Percentiles rank a stretch among this genome's conserved stretches.
Conservation (phyloP, 2,888 invertebrate species). For the Timema podura region DNA sequence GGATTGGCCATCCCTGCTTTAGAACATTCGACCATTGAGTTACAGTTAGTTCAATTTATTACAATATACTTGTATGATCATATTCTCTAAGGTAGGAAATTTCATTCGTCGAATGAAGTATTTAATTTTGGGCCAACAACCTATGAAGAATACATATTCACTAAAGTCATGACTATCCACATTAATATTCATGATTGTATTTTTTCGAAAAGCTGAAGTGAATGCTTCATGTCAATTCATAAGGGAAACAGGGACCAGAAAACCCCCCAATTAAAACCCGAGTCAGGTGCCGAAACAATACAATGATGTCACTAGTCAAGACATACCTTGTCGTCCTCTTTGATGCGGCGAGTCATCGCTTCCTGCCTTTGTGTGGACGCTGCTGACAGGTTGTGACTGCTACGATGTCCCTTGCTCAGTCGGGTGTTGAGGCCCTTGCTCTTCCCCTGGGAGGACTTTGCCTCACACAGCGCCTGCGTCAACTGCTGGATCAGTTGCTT, state of each 20-base stretch:
- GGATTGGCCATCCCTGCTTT: too few species aligned
- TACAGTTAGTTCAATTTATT: too few species aligned
- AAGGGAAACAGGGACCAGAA: neutral
- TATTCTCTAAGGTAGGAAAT: too few species aligned
- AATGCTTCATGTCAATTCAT: neutral
- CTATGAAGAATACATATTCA: too few species aligned
- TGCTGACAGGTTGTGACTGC: conserved; percentile 20
- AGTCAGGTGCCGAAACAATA: neutral
- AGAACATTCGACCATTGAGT: too few species aligned
- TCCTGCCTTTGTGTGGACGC: conserved; percentile 18
- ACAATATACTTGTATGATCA: too few species aligned
- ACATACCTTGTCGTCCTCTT: conserved; percentile 9
- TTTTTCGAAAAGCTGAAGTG: too few species aligned
- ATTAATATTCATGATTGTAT: too few species aligned
- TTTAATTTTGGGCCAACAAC: too few species aligned
- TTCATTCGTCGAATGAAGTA: too few species aligned
- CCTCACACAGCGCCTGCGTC: conserved; percentile 24
- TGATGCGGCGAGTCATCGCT: conserved; percentile 9
- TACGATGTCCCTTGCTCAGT: conserved; percentile 17
- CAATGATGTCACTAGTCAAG: conserved; percentile 2
- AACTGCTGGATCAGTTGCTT: conserved; percentile 22
- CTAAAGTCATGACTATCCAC: too few species aligned
- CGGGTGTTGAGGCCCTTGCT: conserved; percentile 8
- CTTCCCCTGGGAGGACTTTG: conserved; percentile 8
- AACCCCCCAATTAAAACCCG: neutral